These are phyloP conservation scores for Catostylus mosaicus DNA, from an alignment of 30 jellyfish, hydroid and myxozoan genomes.

Conservation along the genomic window DNA sequence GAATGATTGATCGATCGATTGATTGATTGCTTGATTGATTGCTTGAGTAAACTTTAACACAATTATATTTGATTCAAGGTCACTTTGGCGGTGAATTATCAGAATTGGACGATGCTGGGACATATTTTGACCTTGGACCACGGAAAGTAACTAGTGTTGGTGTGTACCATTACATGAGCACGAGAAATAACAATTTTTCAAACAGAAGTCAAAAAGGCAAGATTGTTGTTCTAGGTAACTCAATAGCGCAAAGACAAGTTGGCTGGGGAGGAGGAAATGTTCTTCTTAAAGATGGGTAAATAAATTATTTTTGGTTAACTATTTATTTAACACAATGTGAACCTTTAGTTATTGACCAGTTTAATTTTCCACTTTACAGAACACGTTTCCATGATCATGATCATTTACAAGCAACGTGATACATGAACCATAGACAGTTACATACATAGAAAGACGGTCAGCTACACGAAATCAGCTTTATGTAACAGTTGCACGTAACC, in stretches of 20 bases:
- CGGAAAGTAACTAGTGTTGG: constrained; percentile 91
- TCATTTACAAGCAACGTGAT: no score
- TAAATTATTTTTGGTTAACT: background rate
- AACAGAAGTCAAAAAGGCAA: constrained; percentile 93
- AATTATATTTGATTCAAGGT: constrained; percentile 36
- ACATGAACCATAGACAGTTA: no score
- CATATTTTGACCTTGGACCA: constrained; percentile 91
- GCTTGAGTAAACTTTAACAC: background rate
- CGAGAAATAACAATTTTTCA: constrained; percentile 89
- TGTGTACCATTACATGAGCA: constrained; percentile 83
- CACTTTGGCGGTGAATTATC: constrained; percentile 90
- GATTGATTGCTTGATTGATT: background rate
- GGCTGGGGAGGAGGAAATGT: constrained; percentile 92
- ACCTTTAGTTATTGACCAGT: no score
- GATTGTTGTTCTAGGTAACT: constrained; percentile 56
- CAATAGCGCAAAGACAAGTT: constrained; percentile 56
- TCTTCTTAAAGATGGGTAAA: constrained; percentile 70
- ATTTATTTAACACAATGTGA: background rate
- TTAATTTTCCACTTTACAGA: no score
- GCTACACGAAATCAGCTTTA: no score
- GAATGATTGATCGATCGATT: background rate
- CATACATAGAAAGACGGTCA: no score
- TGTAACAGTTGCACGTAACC: no score
- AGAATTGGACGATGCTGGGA: constrained; percentile 96
- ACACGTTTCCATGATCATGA: no score